Evolutionary conservation across 2,797 vertebrate genomes (phyloP), one percentile per base, ranked within the genome.

Genomic region (Botia almorhae): DNA sequence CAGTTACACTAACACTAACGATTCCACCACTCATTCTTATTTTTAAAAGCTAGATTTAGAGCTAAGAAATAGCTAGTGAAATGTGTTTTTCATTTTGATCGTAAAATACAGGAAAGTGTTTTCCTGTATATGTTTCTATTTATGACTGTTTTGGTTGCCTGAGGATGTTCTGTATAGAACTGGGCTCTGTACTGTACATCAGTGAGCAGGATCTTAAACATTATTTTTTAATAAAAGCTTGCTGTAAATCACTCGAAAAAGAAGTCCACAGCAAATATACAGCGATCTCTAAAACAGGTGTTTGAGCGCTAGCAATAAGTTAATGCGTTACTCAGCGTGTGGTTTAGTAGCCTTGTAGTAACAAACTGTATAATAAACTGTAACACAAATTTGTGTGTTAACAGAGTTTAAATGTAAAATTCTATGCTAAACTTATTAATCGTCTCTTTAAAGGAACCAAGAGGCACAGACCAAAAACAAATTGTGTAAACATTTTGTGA

Each of bases 181-280:
- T 12, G 56, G 4, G 10, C 1, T 29, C 3, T 61, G 1, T 61
- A 3, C 23, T 63, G 55, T 0, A 13, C 60, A 33, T 63, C 4
- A 63, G 14, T 29, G 13, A 33, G 1, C 13, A 14, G 12, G 19
- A 55, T 21, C 14, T 73, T 36, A 64, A 33, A 74, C 39, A 63
- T 23, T 63, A 10, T 51, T 13, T 2, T 14, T 2, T 33, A 36
- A 74, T 21, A 33, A 51, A 74, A 33, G 12, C 17, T 63, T 33
- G 17, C 12, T 51, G 26, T 13, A 60, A 26, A 51, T 63, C 43
- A 64, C n/a, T 50, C 64, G 43, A 63, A n/a, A 53, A 2, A 19
- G 7, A 72, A 73, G 21, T 73, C 55, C 17, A 53, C n/a, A 65
- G 48, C 64, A 76, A 23, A 53, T 36, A 23, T 1, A 65, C 19